Evolutionary conservation across 2,797 vertebrate genomes (phyloP).

Genomic region (Ficedula albicollis): DNA sequence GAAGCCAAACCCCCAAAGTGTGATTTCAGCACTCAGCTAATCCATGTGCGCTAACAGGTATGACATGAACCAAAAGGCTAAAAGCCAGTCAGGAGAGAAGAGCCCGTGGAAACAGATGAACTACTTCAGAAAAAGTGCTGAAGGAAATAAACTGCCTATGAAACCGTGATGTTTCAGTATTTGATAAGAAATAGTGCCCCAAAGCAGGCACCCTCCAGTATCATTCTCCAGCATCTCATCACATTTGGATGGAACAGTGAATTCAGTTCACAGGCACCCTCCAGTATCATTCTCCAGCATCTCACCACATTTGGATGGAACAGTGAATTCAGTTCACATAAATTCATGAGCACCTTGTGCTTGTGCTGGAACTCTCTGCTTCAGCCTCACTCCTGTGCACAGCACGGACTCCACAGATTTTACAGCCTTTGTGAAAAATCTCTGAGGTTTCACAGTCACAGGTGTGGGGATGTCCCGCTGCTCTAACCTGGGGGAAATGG

Average conservation of each 20-base stretch:
- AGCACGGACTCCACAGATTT: accelerated
- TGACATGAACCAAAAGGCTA: background rate
- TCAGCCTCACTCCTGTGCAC: background rate
- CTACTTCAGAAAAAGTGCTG: background rate
- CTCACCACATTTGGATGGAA: background rate
- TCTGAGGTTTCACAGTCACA: background rate
- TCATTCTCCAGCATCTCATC: background rate
- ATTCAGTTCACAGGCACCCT: accelerated
- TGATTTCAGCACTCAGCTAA: background rate
- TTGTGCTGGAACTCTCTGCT: accelerated
- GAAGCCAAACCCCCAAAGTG: background rate
- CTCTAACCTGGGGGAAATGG: accelerated
- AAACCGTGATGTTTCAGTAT: background rate
- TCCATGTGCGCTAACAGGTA: background rate
- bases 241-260: background rate
- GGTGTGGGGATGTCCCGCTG: background rate
- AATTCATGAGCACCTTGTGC: accelerated
- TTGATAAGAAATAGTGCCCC: background rate
- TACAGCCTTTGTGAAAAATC: no score
- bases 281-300: background rate
- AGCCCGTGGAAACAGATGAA: background rate
- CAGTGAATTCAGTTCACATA: accelerated
- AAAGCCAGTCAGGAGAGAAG: background rate
- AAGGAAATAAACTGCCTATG: background rate
- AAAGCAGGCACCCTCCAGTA: background rate